Conservation (phyloP, 2,888 invertebrate species). For the Plebejus anna region DNA sequence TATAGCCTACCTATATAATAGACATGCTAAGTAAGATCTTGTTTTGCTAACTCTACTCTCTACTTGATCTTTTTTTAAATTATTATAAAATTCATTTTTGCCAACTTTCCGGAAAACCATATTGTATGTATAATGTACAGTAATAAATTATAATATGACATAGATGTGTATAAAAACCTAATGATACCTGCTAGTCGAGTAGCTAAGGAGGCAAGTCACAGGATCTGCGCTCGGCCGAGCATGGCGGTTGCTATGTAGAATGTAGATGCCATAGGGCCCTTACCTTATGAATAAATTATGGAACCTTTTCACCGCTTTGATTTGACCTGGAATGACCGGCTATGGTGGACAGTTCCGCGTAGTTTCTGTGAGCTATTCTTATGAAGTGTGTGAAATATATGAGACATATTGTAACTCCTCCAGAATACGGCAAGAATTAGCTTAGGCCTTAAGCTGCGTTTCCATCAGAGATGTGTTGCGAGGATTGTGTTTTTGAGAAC, state of each 20-base stretch:
- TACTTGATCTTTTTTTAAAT: background rate
- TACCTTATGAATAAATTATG: constrained; percentile 31
- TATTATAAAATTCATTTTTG: background rate
- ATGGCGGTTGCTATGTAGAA: constrained; percentile 49
- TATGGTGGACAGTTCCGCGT: background rate
- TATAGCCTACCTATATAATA: too few species aligned
- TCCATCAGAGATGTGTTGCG: too few species aligned
- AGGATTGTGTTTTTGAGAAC: too few species aligned
- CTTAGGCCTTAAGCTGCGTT: too few species aligned
- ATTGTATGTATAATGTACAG: background rate
- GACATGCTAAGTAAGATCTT: too few species aligned
- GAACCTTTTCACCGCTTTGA: constrained; percentile 6
- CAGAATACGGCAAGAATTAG: too few species aligned
- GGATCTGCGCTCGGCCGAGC: constrained; percentile 65
- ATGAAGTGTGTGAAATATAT: too few species aligned
- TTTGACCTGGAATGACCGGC: constrained; percentile 6
- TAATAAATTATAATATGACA: background rate
- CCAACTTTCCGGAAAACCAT: background rate
- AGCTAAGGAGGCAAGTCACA: constrained; percentile 42
- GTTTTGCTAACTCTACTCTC: background rate
- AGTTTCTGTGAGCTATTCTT: too few species aligned
- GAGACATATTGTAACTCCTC: too few species aligned
- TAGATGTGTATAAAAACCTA: constrained; percentile 19
- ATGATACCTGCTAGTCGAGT: constrained; percentile 30
- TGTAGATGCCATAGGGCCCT: constrained; percentile 40